These are phyloP conservation scores for Arenicola marina DNA, from an alignment of 2,888 invertebrate genomes.

Conservation along the genomic window DNA sequence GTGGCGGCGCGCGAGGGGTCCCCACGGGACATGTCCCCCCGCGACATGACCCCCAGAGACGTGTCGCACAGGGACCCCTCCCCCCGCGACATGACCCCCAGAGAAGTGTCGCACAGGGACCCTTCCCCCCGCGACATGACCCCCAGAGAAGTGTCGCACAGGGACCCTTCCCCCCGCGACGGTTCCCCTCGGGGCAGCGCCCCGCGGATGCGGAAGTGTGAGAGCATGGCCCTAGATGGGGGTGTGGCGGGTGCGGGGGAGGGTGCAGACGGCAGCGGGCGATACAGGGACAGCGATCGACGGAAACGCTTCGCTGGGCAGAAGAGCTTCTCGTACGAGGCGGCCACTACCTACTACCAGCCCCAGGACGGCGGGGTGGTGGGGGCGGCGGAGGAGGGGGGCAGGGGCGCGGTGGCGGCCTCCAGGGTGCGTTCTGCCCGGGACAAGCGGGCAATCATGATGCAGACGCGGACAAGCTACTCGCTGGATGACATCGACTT, in stretches of 20 bases:
- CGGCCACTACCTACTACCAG: background rate
- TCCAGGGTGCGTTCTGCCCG: background rate
- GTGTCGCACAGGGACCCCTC: background rate
- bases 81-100: background rate
- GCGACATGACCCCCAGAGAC: background rate
- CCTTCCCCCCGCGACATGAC: background rate
- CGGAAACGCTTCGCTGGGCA: slow-evolving; percentile 16
- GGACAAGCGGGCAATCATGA: background rate
- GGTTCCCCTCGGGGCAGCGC: too few relatives aligned
- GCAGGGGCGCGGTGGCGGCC: background rate
- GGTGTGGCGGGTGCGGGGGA: background rate
- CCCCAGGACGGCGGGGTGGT: background rate
- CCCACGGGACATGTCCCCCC: background rate
- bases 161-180: background rate
- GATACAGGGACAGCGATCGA: background rate
- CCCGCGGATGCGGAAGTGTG: background rate
- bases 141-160: background rate
- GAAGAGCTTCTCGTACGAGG: slow-evolving; percentile 22
- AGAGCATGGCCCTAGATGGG: background rate
- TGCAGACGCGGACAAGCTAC: background rate
- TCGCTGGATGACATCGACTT: background rate
- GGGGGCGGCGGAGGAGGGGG: background rate
- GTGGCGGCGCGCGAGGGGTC: background rate
- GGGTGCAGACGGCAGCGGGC: background rate
- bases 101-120: background rate